phyloP scores from a whole-genome alignment of 1,140 invertebrate species.

The Acromyrmex charruanus region DNA sequence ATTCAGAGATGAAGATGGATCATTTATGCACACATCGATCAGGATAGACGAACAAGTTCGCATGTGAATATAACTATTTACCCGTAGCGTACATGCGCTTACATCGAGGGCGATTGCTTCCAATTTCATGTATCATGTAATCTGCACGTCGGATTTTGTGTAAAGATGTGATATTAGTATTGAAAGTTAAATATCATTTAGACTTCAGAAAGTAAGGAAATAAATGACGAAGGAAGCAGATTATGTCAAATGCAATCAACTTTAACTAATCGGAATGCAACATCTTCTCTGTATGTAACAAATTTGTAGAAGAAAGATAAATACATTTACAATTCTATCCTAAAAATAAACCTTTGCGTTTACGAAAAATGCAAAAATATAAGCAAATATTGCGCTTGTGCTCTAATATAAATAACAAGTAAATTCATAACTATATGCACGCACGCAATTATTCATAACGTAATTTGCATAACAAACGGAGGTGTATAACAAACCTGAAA shows the following conservation, averaged over 20 bases:
- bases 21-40: neutral
- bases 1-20: constrained; percentile 28
- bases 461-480: constrained; percentile 64
- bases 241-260: neutral
- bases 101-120: constrained; percentile 10
- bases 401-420: constrained; percentile 61
- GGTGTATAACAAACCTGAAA: constrained; percentile 63
- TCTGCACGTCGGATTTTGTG: constrained; percentile 32
- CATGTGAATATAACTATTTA: constrained; percentile 56
- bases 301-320: constrained; percentile 19
- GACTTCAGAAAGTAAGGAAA: neutral
- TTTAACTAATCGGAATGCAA: neutral
- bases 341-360: constrained; percentile 35
- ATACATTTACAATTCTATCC: constrained; percentile 10
- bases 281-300: neutral
- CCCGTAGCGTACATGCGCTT: neutral
- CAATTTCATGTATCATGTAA: neutral
- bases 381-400: constrained; percentile 37
- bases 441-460: constrained; percentile 59
- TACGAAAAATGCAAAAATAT: constrained; percentile 37
- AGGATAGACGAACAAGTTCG: constrained; percentile 33
- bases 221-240: neutral
- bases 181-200: constrained; percentile 15
- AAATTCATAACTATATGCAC: constrained; percentile 55
- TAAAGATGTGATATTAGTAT: constrained; percentile 23